These are phyloP conservation scores for Chloebia gouldiae DNA, from an alignment of 2,113 vertebrate species.

Conservation along the genomic window DNA sequence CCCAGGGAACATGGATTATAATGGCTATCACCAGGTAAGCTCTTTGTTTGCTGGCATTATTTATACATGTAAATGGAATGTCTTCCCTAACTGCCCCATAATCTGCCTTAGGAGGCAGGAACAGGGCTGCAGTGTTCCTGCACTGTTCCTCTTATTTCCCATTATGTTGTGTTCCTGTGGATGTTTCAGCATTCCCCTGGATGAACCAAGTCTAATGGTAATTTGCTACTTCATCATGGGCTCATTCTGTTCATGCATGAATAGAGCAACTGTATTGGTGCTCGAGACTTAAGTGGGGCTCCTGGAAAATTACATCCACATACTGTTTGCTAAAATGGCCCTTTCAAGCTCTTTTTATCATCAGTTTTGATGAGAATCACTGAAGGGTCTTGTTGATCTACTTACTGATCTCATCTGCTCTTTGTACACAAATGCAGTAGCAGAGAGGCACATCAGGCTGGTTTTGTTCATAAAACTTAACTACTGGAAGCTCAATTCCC, in stretches of 20 bases:
- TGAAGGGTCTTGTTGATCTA: background rate
- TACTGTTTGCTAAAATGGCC: slow-evolving; percentile 7
- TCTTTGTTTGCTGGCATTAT: background rate
- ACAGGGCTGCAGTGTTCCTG: background rate
- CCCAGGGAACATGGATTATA: slow-evolving; percentile 89
- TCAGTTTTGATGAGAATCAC: slow-evolving; percentile 18
- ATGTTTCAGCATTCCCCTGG: background rate
- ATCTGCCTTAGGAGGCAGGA: background rate
- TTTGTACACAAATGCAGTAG: background rate
- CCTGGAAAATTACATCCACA: slow-evolving; percentile 35
- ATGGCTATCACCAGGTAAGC: slow-evolving; percentile 87
- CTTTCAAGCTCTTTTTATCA: slow-evolving; percentile 29
- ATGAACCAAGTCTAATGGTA: slow-evolving; percentile 9
- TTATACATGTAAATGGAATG: background rate
- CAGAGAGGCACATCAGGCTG: background rate
- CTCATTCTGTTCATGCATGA: slow-evolving; percentile 41
- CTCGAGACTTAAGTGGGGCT: background rate
- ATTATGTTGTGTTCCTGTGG: background rate
- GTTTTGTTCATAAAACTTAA: slow-evolving; percentile 16
- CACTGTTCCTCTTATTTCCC: background rate
- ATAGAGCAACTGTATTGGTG: slow-evolving; percentile 20
- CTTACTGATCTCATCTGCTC: slow-evolving; percentile 16
- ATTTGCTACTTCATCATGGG: slow-evolving; percentile 48
- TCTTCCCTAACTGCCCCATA: background rate
- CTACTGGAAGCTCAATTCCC: slow-evolving; percentile 6